Evolutionary conservation across 2,113 vertebrate species (phyloP), one percentile per base, ranked within the genome.

Genomic region (Psephotus haematonotus): DNA sequence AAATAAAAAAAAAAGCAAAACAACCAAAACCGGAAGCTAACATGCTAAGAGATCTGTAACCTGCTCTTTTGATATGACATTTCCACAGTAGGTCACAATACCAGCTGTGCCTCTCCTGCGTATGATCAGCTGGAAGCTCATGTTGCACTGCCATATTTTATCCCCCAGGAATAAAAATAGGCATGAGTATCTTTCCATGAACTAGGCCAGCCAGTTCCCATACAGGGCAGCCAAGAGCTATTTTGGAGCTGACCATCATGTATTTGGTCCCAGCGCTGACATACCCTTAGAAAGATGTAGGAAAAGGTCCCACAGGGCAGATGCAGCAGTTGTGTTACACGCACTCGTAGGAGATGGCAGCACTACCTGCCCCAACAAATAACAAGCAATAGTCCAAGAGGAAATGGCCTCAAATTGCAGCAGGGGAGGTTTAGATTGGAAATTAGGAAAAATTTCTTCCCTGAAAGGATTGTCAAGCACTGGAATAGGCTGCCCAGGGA

Each of bases 141-240:
- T 86, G 77, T 92, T 24, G 5, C n/a, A 0, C 44, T n/a, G 86
- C 65, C 91, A 39, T 5, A 2, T 86, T 57, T 91, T 65, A 82
- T 72, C 74, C 92, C 78, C 22, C 2, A 4, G 5, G n/a, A 93
- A 89, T 86, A 93, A 41, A 93, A 96, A 94, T 87, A 94, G 74
- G 59, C 52, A 39, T 0, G 35, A 83, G 53, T 14, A 59, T 90
- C 78, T 92, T 96, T 97, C 95, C 96, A 93, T 3, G 29, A 70
- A 76, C 65, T 59, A 22, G 86, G 93, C 90, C 92, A 94, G 80
- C 64, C 72, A 64, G 76, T 41, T 85, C 77, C 80, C 81, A 29
- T 41, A 25, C 24, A 81, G 59, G 80, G 64, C 82, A 94, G 95
- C 92, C 96, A 95, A 79, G 91, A 95, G 88, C 70, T 97, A 94